Base-by-base conservation (phyloP, 2,113 vertebrate species). In the Macquaria australasica region DNA sequence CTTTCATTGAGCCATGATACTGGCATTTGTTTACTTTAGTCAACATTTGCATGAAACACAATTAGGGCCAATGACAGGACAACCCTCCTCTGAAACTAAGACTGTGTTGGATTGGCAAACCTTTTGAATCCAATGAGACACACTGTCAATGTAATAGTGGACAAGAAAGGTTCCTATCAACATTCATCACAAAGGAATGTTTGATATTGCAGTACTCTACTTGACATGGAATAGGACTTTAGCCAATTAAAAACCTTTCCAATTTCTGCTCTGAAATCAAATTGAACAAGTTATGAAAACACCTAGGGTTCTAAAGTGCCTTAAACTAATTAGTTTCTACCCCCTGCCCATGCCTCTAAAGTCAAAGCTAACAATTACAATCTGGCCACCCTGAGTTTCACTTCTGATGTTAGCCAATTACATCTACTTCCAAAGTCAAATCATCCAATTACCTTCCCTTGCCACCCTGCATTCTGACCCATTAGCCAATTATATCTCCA, bases 321-420 rank as follows among this genome's bases (percentile, higher is more conserved):
- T 75, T 72, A 83, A 83, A 59, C 74, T 77, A 81, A 90, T 90
- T 79, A 86, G 45, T 71, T 76, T 71, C 43, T 51, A 73, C 50
- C 77, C 71, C 72, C 72, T 81, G 43, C 75, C 79, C 69, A 67
- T 60, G 73, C 23, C 71, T 69, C 60, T 59, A 68, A 86, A 88
- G 86, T 86, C 81, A 83, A 77, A 83, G 66, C 73, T 81, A 79
- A 63, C 81, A 89, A 89, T 89, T 87, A 75, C 50, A 56, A 77
- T 82, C 71, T 16, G 28, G 63, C 39, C 2, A 18, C 63, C 74
- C 43, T 21, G 67, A 69, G 80, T 82, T 55, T 77, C 77, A 62
- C 45, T 68, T 79, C 62, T 79, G 79, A 90, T 88, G 77, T 55
- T 80, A 77, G 84, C 82, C 82, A 87, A 91, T 91, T 90, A 86